Evolutionary conservation across 2,888 invertebrate genomes (phyloP), one percentile per base, ranked within the genome.

Genomic region (Drosophila merina): DNA sequence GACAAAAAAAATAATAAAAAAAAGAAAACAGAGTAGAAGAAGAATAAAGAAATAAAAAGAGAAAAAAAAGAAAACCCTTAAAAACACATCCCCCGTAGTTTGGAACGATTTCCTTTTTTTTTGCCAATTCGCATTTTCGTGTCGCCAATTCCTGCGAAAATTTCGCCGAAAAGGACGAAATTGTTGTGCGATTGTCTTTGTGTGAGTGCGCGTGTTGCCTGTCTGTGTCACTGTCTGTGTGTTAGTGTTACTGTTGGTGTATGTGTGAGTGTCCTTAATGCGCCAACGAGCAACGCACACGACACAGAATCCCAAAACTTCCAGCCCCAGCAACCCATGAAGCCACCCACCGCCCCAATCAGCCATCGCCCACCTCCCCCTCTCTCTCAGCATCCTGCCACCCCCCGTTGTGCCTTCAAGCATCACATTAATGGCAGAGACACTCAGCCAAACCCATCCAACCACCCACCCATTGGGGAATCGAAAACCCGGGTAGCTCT

Each of bases 81-180:
- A 36, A 36, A 36, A 36, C 36, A 36, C 36, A 36, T 36, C 36
- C 6, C 8, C 12, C 31, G 7, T 20, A n/a, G 25, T n/a, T 38
- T 12, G n/a, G 26, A 9, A 33, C 33, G 25, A 6, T 28, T 49
- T 31, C 40, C 52, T 67, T 55, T 52, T 56, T 57, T 76, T 68
- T 54, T 56, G 60, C 57, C 62, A 60, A 66, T 72, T 73, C 79
- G 59, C 67, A 72, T 71, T 71, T 76, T 54, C 74, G 72, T 77
- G 77, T 79, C 83, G 80, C 78, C 79, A 83, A 83, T 77, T 80
- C 76, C 76, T 85, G 77, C 72, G 68, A 77, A 70, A 72, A 78
- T 71, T 72, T 81, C 71, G 79, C 83, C 79, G 76, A 79, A 81
- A 85, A 76, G 79, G 79, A 82, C 79, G 82, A 73, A 67, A 64